phyloP scores from a whole-genome alignment of 2,113 vertebrate species.

The Donacobius atricapilla region DNA sequence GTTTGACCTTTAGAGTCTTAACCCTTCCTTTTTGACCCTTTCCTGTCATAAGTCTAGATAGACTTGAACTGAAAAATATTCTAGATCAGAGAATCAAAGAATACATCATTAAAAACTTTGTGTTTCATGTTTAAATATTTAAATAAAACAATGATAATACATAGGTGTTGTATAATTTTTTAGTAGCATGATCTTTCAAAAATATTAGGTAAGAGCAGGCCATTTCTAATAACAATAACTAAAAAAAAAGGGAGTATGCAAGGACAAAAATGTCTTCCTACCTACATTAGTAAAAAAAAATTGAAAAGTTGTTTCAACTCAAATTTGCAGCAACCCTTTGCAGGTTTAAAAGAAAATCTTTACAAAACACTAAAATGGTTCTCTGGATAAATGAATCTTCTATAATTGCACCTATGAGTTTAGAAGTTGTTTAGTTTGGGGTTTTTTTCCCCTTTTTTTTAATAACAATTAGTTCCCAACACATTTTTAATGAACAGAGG shows the following conservation, averaged over 20 bases:
- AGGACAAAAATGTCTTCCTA: neutral
- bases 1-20: neutral
- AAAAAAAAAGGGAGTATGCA: neutral
- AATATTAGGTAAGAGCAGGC: neutral
- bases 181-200: neutral
- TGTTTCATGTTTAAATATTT: neutral
- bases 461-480: neutral
- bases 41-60: neutral
- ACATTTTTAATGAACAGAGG: neutral
- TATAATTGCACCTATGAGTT: neutral
- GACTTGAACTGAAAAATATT: neutral
- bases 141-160: neutral
- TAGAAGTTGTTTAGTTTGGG: neutral
- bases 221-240: neutral
- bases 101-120: neutral
- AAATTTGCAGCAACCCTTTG: neutral
- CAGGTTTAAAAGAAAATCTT: neutral
- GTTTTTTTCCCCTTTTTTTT: rapidly evolving
- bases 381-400: neutral
- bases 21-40: neutral
- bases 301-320: neutral
- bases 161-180: neutral
- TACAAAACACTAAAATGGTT: neutral
- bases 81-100: neutral
- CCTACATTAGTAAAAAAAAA: neutral